Evolutionary conservation across 2,113 vertebrate genomes (phyloP).

Genomic region (Mastomys coucha): DNA sequence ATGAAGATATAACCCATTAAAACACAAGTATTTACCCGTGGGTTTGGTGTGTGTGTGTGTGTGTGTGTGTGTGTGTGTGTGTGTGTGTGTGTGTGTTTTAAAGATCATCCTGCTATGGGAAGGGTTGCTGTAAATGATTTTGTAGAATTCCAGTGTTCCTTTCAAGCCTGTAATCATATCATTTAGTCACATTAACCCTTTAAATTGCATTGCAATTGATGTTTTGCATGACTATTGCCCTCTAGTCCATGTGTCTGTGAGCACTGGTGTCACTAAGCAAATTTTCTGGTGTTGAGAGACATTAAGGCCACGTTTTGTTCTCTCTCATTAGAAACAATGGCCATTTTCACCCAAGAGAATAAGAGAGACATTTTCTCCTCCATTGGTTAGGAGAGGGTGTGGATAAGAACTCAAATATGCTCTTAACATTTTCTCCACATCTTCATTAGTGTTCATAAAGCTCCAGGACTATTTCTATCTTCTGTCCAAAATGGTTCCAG

Average conservation of each 20-base stretch:
- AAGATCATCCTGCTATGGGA: not conserved
- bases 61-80: no score
- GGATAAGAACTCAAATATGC: not conserved
- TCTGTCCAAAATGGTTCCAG: constrained; percentile 22
- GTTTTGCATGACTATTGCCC: rapidly evolving
- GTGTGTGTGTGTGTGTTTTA: not conserved
- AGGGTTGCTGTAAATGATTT: not conserved
- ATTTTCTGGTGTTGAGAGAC: not conserved
- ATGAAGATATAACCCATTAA: not conserved
- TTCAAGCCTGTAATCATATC: not conserved
- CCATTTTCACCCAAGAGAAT: not conserved
- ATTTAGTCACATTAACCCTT: not conserved
- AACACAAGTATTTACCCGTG: not conserved
- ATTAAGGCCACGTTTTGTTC: not conserved
- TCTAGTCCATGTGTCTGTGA: not conserved
- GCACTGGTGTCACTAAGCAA: not conserved
- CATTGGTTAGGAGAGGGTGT: not conserved
- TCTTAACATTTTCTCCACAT: not conserved
- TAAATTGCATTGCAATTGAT: not conserved
- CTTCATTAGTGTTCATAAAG: not conserved
- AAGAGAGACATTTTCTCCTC: not conserved
- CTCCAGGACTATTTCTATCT: not conserved
- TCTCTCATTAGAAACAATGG: not conserved
- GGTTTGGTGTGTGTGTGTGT: not conserved
- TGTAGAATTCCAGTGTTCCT: not conserved